Percentiles rank a stretch among this genome's conserved stretches.
phyloP scores from a whole-genome alignment of 1,140 invertebrate species.

The Aphelenchoides besseyi region DNA sequence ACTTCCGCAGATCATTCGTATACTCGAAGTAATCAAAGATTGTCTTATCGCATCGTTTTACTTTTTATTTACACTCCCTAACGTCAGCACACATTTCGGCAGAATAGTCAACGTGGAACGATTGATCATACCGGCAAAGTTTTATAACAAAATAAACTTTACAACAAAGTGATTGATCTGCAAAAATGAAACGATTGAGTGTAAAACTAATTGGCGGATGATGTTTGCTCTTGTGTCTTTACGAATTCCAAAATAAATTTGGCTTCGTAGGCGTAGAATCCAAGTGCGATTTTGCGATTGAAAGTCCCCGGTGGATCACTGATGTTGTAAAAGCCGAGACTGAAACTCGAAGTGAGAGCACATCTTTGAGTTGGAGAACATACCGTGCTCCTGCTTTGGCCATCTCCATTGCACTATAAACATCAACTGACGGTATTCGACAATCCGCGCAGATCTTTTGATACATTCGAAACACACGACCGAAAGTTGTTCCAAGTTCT shows the following conservation, averaged over 20 bases:
- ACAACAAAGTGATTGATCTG: no score
- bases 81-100: no score
- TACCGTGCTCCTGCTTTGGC: constrained; percentile 13
- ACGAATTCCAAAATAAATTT: constrained; percentile 9
- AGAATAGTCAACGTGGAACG: no score
- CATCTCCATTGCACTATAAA: not conserved
- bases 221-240: not conserved
- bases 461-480: not conserved
- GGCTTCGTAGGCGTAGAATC: constrained; percentile 10
- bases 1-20: no score
- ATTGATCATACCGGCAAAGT: no score
- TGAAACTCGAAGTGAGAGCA: not conserved
- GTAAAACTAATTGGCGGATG: no score
- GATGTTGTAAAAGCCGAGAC: constrained; percentile 14
- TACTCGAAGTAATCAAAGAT: not conserved
- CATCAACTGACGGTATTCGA: not conserved
- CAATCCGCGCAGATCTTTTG: not conserved
- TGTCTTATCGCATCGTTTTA: no score
- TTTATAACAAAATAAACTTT: no score
- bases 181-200: no score
- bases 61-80: no score
- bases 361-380: no score
- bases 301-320: not conserved
- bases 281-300: not conserved
- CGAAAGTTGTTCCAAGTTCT: constrained; percentile 3